Percentiles rank a stretch among this genome's conserved stretches.
These are phyloP conservation scores for Dasypogon diadema DNA, from an alignment of 2,888 invertebrate genomes.

Conservation along the genomic window DNA sequence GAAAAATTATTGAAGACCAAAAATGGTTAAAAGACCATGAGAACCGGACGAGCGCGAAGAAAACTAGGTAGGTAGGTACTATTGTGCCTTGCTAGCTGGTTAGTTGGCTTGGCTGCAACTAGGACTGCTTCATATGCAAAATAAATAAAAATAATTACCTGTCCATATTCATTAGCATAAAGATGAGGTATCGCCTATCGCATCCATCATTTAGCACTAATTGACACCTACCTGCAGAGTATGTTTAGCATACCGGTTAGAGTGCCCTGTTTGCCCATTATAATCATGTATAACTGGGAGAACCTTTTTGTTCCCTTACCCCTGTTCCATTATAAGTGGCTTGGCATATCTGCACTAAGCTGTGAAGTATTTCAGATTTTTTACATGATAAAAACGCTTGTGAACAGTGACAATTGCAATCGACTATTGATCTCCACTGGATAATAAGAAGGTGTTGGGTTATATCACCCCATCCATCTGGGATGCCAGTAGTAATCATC, in stretches of 20 bases:
- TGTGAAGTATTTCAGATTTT: constrained; percentile 47
- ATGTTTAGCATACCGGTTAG: constrained; percentile 41
- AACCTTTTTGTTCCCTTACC: constrained; percentile 18
- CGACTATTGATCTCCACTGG: constrained; percentile 37
- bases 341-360: constrained; percentile 9
- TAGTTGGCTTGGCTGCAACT: neutral
- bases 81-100: neutral
- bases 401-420: constrained; percentile 44
- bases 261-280: constrained; percentile 8
- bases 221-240: constrained; percentile 56
- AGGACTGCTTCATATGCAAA: constrained; percentile 24
- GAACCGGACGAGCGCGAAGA: neutral
- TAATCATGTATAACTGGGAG: neutral
- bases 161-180: constrained; percentile 57
- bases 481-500: constrained; percentile 24
- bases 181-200: constrained; percentile 56
- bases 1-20: constrained; percentile 37
- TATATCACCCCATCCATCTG: constrained; percentile 42
- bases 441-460: constrained; percentile 42
- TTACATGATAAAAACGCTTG: constrained; percentile 39
- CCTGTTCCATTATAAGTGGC: constrained; percentile 3
- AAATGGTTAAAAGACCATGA: constrained; percentile 28
- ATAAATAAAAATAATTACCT: constrained; percentile 56
- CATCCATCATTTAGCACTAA: constrained; percentile 58
- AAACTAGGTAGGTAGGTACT: neutral